phyloP scores from a whole-genome alignment of 2,888 invertebrate species.

The Agrilus biguttatus region DNA sequence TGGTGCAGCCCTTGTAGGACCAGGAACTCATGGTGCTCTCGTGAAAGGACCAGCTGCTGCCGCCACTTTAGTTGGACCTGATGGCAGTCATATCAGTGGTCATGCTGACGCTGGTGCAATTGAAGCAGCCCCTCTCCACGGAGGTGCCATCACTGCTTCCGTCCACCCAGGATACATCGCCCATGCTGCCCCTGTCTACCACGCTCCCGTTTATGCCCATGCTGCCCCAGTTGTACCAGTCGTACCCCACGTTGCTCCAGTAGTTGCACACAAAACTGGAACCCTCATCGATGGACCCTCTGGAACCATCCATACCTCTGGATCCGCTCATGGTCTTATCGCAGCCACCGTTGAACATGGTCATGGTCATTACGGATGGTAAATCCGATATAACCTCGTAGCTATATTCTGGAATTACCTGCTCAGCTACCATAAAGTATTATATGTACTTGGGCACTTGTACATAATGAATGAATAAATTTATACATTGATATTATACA shows the following conservation, averaged over 20 bases:
- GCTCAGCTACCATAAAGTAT: no score
- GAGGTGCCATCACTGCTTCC: constrained; percentile 13
- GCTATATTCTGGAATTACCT: no score
- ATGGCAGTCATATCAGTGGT: constrained; percentile 31
- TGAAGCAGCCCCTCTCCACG: constrained; percentile 13
- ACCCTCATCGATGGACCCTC: constrained; percentile 8
- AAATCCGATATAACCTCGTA: no score
- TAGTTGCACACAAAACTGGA: constrained; percentile 3
- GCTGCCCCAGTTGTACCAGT: constrained; percentile 3
- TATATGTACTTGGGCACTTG: no score
- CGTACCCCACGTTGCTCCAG: no score
- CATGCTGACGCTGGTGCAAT: constrained; percentile 20
- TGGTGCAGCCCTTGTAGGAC: constrained; percentile 12
- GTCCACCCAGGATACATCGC: constrained; percentile 12
- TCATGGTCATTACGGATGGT: no score
- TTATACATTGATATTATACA: no score
- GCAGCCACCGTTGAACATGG: background rate
- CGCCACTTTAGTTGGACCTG: constrained; percentile 12
- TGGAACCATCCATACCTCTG: constrained; percentile 3
- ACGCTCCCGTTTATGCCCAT: constrained; percentile 4
- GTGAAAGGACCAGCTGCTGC: constrained; percentile 11
- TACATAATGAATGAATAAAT: no score
- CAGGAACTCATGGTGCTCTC: constrained; percentile 9
- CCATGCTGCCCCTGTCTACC: constrained; percentile 7
- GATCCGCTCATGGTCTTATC: constrained; percentile 3